A percentile compares a stretch with the other conserved stretches of the same genome.
phyloP scores from a whole-genome alignment of 2,113 vertebrate genomes.

The Ictalurus punctatus region DNA sequence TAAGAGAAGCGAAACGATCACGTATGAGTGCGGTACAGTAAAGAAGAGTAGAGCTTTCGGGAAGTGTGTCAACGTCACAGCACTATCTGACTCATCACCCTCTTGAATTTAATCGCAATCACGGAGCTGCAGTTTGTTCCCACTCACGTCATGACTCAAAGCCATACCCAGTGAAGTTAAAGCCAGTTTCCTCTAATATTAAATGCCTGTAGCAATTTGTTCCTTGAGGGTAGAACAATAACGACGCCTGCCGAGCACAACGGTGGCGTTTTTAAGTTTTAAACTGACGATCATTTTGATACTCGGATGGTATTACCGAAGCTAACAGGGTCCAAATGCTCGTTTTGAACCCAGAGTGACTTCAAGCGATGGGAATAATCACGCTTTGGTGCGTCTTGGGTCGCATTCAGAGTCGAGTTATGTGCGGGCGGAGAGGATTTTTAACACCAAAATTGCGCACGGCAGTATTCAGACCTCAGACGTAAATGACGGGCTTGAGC shows the following conservation, averaged over 20 bases:
- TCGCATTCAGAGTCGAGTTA: neutral
- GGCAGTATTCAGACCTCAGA: neutral
- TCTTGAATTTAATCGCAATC: conserved; percentile 3
- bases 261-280: neutral
- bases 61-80: conserved; percentile 8
- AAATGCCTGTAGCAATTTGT: conserved; percentile 21
- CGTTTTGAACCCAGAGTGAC: neutral
- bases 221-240: neutral
- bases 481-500: neutral
- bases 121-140: conserved; percentile 12
- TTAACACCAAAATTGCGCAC: neutral
- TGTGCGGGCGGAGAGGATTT: neutral
- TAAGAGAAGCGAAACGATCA: neutral
- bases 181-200: neutral
- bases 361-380: neutral
- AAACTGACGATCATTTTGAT: neutral
- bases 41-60: neutral
- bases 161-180: conserved; percentile 15
- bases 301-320: neutral
- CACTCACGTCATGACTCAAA: conserved; percentile 17
- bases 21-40: neutral
- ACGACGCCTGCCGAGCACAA: neutral
- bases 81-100: conserved; percentile 10
- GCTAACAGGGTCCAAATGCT: neutral
- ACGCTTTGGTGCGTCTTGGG: neutral